Base-by-base conservation (phyloP, 2,797 vertebrate species). In the Hippopotamyrus pictus region DNA sequence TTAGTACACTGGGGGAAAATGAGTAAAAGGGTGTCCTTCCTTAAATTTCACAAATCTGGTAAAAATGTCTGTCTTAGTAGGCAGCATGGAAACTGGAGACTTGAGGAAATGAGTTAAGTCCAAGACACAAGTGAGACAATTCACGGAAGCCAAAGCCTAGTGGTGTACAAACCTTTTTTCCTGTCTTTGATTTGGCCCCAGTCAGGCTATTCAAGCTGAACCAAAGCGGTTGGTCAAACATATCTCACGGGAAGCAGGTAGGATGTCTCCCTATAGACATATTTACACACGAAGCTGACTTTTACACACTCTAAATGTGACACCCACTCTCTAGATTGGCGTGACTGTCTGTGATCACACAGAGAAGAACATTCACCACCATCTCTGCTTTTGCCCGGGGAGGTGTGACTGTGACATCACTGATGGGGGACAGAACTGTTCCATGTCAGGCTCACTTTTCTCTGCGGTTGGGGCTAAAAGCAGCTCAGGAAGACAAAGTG, bases 41-140 rank as follows among this genome's bases (percentile, higher is more conserved):
- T 79, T 79, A 79, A 37, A 41, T 79, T 37, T 44, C 37, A 44
- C 73, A 44, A 37, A 79, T 79, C 73, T 8, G 48, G 48, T 11
- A 85, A 85, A 85, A 85, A 22, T 25, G 44, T 14, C 83, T 46
- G 33, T 79, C 44, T 79, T n/a, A 79, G 37, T 46, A 46, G 4
- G 37, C 6, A 79, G 19, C 7, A 3, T n/a, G 37, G 19, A 50
- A 85, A 51, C 83, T 51, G 83, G 12, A 5, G 44, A 51, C 73
- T 79, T 84, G 22, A 50, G 83, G 48, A 85, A 85, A 85, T 25
- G 22, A 85, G n/a, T n/a, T n/a, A 85, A 50, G 82, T 85, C 25
- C n/a, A 51, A 48, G 41, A 44, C 79, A 48, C 19, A 44, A 11
- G 37, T 48, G 41, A 83, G 41, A 50, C 79, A 83, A 44, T 83